Percentiles rank a stretch among this genome's conserved stretches.
Evolutionary conservation across 2,797 vertebrate species (phyloP).

Genomic region (Galagoides demidoff): DNA sequence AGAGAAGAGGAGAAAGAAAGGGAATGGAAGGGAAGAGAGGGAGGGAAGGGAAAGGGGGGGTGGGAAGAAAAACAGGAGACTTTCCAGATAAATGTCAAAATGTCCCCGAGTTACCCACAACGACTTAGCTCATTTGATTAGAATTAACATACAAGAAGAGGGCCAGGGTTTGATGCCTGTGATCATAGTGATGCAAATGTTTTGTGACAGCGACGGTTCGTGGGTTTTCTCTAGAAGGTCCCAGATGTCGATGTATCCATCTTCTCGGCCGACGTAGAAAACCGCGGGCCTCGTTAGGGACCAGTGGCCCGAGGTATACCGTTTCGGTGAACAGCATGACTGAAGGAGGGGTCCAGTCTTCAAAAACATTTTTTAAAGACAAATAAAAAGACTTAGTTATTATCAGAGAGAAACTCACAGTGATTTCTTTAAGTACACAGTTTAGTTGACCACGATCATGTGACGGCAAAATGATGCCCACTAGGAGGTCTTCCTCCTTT

Average conservation of each 20-base stretch:
- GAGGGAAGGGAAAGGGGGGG: not conserved
- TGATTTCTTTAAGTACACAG: not conserved
- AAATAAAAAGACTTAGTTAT: not conserved
- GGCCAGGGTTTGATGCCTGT: constrained; percentile 91
- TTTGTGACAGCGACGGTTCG: constrained; percentile 89
- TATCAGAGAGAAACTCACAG: not conserved
- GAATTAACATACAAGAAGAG: constrained; percentile 88
- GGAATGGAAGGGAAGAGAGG: not conserved
- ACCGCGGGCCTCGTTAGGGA: constrained; percentile 93
- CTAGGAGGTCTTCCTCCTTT: not conserved
- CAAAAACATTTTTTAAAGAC: constrained; percentile 48
- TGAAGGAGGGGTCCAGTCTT: constrained; percentile 91
- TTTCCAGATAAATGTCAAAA: not conserved
- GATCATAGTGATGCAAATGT: constrained; percentile 87
- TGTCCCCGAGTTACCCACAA: not conserved
- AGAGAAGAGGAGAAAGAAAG: not conserved
- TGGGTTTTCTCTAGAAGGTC: constrained; percentile 93
- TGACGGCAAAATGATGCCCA: not conserved
- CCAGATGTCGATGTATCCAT: constrained; percentile 95
- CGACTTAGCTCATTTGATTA: not conserved
- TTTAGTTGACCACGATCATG: not conserved
- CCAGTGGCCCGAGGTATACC: constrained; percentile 92
- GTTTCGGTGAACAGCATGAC: constrained; percentile 87
- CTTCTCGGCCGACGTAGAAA: constrained; percentile 93
- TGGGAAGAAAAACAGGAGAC: not conserved